Evolutionary conservation across 92 coral and sea anemone species (phyloP).

Genomic region (Phenganax stokvisi): DNA sequence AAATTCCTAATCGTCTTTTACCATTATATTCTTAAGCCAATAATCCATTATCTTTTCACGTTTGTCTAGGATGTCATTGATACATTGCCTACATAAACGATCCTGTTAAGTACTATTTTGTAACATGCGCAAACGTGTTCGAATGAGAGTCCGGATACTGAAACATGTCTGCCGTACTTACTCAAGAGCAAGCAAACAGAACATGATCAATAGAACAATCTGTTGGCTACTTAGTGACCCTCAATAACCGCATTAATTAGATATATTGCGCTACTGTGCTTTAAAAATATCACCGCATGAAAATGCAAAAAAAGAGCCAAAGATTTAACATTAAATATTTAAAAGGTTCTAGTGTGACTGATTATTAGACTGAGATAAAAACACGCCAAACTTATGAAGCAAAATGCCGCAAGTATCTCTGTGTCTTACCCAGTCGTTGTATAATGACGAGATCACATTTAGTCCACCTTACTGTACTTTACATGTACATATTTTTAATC

Average conservation of each 20-base stretch:
- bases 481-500: no score
- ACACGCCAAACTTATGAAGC: no score
- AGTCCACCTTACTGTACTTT: no score
- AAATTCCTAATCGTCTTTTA: background rate
- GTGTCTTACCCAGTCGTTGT: no score
- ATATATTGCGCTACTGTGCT: slow-evolving; percentile 8
- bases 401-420: no score
- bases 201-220: background rate
- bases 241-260: slow-evolving; percentile 8
- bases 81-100: background rate
- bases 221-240: background rate
- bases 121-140: no score
- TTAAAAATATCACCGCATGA: background rate
- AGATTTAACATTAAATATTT: slow-evolving; percentile 37
- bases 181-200: slow-evolving; percentile 6
- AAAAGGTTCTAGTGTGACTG: background rate
- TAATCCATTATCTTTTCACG: background rate
- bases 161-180: background rate
- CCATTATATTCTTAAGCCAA: background rate
- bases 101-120: background rate
- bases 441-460: no score
- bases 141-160: no score
- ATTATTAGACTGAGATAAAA: background rate
- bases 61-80: background rate
- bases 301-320: background rate